A percentile compares a stretch with the other conserved stretches of the same genome.
Evolutionary conservation across 2,888 invertebrate genomes (phyloP).

Genomic region (Monopis laevigella): DNA sequence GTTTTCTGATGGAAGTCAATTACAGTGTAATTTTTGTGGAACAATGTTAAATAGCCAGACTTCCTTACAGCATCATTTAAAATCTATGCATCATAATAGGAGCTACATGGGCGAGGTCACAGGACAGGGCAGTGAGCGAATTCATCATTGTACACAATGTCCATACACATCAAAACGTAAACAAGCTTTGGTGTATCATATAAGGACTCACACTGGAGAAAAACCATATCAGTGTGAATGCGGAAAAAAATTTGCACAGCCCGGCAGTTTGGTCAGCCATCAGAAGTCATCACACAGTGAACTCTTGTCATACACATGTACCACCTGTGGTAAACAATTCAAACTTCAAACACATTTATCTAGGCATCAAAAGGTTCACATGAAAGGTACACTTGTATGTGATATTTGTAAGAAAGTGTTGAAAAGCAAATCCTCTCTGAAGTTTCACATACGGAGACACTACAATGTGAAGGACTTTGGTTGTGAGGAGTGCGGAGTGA

Average conservation of each 20-base stretch:
- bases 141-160: conserved; percentile 52
- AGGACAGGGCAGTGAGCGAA: conserved; percentile 41
- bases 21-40: conserved; percentile 35
- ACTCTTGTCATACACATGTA: conserved; percentile 44
- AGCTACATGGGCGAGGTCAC: conserved; percentile 42
- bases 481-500: conserved; percentile 56
- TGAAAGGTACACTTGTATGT: conserved; percentile 38
- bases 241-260: conserved; percentile 53
- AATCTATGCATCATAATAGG: conserved; percentile 46
- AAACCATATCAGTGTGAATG: conserved; percentile 53
- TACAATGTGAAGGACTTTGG: conserved; percentile 52
- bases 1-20: conserved; percentile 16
- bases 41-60: conserved; percentile 38
- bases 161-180: conserved; percentile 51
- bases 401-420: conserved; percentile 46
- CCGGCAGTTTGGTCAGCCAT: conserved; percentile 49
- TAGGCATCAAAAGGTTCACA: conserved; percentile 48
- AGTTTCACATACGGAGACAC: conserved; percentile 50
- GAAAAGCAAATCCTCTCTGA: conserved; percentile 45
- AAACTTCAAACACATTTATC: conserved; percentile 53
- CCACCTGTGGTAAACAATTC: conserved; percentile 56
- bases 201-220: conserved; percentile 52
- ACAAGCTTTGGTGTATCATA: conserved; percentile 54
- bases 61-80: conserved; percentile 40
- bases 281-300: conserved; percentile 43